Conservation (phyloP, 2,888 invertebrate genomes). For the Bruchidius siliquastri region DNA sequence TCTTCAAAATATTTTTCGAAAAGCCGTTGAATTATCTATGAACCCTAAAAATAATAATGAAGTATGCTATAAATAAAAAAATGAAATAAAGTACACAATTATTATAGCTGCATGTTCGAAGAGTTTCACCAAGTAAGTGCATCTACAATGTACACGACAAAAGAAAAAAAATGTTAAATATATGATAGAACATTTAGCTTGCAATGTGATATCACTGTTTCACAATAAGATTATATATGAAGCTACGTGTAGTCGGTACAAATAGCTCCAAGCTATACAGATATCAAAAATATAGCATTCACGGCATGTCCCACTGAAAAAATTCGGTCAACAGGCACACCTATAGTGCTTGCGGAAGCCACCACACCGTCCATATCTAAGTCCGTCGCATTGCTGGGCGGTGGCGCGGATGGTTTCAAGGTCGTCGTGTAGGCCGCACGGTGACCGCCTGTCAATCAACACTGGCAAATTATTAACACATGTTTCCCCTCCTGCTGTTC, state of each 20-base stretch:
- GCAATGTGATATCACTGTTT: not conserved
- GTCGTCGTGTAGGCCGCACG: not conserved
- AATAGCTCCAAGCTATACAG: not conserved
- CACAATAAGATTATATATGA: not conserved
- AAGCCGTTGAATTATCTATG: no score
- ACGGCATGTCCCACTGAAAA: not conserved
- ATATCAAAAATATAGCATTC: not conserved
- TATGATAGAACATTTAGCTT: not conserved
- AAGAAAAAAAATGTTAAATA: no score
- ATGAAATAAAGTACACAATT: no score
- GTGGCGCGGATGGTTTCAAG: not conserved
- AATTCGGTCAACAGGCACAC: not conserved
- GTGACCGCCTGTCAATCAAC: not conserved
- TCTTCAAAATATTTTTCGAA: no score
- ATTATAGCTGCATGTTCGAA: no score
- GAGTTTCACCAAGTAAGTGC: no score
- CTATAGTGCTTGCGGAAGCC: not conserved
- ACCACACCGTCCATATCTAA: not conserved
- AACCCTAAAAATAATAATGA: no score
- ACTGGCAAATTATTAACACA: not conserved
- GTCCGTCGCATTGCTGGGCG: not conserved
- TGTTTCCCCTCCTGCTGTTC: not conserved
- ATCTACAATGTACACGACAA: no score
- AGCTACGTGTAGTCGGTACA: not conserved
- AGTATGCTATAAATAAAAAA: no score